phyloP scores from a whole-genome alignment of 2,888 invertebrate genomes.

The Mechanitis messenoides region DNA sequence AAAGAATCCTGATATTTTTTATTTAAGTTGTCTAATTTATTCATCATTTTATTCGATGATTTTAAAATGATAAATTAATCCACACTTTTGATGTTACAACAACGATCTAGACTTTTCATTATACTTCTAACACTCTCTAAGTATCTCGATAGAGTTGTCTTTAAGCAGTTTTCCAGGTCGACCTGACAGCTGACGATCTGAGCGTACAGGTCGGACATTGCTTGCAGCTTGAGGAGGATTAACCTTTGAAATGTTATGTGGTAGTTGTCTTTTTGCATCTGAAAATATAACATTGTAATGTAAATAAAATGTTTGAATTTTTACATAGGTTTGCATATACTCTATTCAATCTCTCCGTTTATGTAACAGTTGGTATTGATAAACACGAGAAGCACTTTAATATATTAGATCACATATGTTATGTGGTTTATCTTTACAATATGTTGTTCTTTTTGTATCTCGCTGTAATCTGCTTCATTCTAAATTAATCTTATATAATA shows the following conservation, averaged over 20 bases:
- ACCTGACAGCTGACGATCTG: constrained; percentile 33
- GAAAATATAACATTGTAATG: constrained; percentile 25
- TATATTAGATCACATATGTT: background rate
- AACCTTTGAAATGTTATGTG: constrained; percentile 46
- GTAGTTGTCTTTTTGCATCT: constrained; percentile 55
- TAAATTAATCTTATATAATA: too few relatives aligned
- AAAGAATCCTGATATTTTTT: too few relatives aligned
- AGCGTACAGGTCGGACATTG: constrained; percentile 38
- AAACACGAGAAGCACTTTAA: background rate
- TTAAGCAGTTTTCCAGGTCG: constrained; percentile 44
- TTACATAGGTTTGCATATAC: too few relatives aligned
- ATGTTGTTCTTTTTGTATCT: too few relatives aligned
- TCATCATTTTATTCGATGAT: too few relatives aligned
- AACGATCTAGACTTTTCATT: constrained; percentile 41
- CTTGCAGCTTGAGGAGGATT: constrained; percentile 40
- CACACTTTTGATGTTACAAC: constrained; percentile 36
- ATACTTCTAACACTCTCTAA: constrained; percentile 38
- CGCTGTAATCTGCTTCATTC: too few relatives aligned
- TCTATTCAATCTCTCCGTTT: too few relatives aligned
- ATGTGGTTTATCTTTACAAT: too few relatives aligned
- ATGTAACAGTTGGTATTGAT: too few relatives aligned
- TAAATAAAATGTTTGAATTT: too few relatives aligned
- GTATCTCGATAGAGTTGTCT: constrained; percentile 37
- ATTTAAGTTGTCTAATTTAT: too few relatives aligned
- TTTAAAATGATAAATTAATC: too few relatives aligned